Conservation (phyloP, 2,888 invertebrate species). For the Caenorhabditis sp. region DNA sequence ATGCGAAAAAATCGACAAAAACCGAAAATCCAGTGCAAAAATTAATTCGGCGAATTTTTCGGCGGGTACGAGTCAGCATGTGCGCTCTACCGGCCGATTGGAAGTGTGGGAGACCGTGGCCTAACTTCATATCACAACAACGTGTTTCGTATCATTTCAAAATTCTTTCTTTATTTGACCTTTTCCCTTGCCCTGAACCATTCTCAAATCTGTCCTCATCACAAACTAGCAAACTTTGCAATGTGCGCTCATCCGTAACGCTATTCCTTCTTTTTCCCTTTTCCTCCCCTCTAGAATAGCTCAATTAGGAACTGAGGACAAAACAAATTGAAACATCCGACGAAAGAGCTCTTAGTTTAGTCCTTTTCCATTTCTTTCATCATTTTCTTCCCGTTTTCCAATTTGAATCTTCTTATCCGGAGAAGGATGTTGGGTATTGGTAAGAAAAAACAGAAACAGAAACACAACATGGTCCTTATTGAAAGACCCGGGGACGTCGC, state of each 20-base stretch:
- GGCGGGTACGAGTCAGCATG: too few relatives aligned
- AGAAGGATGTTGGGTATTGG: too few relatives aligned
- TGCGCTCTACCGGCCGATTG: too few relatives aligned
- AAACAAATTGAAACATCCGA: constrained; percentile 50
- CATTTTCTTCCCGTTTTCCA: constrained; percentile 40
- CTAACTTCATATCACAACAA: too few relatives aligned
- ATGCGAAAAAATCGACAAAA: too few relatives aligned
- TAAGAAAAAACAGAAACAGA: constrained; percentile 20
- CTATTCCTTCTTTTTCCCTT: constrained; percentile 17
- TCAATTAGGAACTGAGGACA: constrained; percentile 46
- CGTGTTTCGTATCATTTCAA: too few relatives aligned
- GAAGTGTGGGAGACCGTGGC: too few relatives aligned
- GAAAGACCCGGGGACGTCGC: constrained; percentile 26
- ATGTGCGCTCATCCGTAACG: constrained; percentile 45
- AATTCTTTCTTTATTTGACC: neutral
- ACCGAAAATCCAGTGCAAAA: too few relatives aligned
- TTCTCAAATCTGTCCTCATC: constrained; percentile 21
- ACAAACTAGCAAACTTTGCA: constrained; percentile 11
- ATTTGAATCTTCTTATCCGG: too few relatives aligned
- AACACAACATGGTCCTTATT: too few relatives aligned
- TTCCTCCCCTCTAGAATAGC: constrained; percentile 36
- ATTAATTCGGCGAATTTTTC: too few relatives aligned
- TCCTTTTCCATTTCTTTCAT: constrained; percentile 28
- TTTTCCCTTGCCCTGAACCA: neutral
- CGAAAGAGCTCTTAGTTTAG: too few relatives aligned